Base-by-base conservation (phyloP, 2,113 vertebrate genomes). In the Percina caprodes region DNA sequence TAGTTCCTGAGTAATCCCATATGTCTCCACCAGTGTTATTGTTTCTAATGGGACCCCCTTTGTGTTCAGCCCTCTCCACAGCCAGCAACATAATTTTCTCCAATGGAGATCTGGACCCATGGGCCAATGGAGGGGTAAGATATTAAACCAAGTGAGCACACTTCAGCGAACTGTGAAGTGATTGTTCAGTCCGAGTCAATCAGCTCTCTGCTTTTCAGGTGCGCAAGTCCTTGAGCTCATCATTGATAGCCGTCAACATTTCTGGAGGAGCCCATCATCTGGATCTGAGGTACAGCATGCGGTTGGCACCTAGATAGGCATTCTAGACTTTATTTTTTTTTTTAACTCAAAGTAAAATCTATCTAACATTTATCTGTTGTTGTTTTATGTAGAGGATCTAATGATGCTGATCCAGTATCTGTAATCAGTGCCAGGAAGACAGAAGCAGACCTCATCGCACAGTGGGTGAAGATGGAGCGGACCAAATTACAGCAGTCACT, bases 41-140 rank as follows among this genome's bases (percentile, higher is more conserved):
- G 8, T 69, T 67, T 52, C 23, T 70, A 33, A 72, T 79, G 16
- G 60, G 4, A 16, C 4, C 77, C 10, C 35, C 19, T 10, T 35
- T 82, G 48, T 85, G 16, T 94, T 65, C 89, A 99, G 97, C 95
- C 48, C 94, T 99, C 76, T 91, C 85, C 58, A 93, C 95, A 0
- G 94, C 96, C 79, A 98, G 95, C 94, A 98, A 98, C 92, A 97
- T 99, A 0, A 97, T 99, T 69, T 99, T 99, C 92, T 99, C 97
- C 65, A 99, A 99, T 0, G 98, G 98, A 35, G 96, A 98, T 81
- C 91, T 99, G 92, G 98, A 99, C 89, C 98, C 98, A 0, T 99
- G 98, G 98, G 97, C 97, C 5, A 95, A 97, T 2, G 97, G 97
- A 6, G 97, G 98, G 92, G 97, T 99, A 93, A 96, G 96, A 24